Evolutionary conservation across 2,797 vertebrate genomes (phyloP).

Genomic region (Coracias cyanogaster): DNA sequence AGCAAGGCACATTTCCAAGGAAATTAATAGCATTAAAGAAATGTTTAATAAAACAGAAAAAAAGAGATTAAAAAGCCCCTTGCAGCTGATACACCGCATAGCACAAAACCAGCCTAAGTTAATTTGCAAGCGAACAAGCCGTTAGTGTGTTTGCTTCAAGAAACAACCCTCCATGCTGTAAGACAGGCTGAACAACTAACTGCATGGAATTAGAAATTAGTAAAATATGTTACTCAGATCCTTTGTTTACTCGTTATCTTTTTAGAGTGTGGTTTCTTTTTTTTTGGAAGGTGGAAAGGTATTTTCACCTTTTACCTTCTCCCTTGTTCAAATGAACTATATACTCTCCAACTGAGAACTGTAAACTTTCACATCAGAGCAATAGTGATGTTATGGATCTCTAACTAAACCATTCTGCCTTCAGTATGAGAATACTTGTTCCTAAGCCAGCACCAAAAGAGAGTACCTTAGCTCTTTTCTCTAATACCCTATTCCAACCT

Average conservation of each 20-base stretch:
- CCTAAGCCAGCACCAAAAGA: background rate
- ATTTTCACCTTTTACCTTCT: background rate
- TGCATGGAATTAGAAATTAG: background rate
- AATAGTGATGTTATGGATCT: accelerated
- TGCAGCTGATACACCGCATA: background rate
- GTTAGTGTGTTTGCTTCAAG: background rate
- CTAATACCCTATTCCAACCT: background rate
- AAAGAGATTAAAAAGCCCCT: background rate
- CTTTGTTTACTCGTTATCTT: background rate
- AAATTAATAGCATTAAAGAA: background rate
- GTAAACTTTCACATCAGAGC: background rate
- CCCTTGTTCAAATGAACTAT: background rate
- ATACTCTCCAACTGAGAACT: background rate
- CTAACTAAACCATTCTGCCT: background rate
- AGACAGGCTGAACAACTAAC: background rate
- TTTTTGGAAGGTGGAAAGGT: accelerated
- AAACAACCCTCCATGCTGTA: background rate
- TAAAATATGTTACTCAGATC: background rate
- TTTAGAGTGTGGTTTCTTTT: background rate
- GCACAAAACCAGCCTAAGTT: background rate
- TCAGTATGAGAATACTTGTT: background rate
- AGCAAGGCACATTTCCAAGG: background rate
- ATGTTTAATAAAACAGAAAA: background rate
- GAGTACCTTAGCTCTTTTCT: background rate
- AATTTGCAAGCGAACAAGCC: background rate